Evolutionary conservation across 2,888 invertebrate genomes (phyloP).

Genomic region (Heteromyza rotundicornis): DNA sequence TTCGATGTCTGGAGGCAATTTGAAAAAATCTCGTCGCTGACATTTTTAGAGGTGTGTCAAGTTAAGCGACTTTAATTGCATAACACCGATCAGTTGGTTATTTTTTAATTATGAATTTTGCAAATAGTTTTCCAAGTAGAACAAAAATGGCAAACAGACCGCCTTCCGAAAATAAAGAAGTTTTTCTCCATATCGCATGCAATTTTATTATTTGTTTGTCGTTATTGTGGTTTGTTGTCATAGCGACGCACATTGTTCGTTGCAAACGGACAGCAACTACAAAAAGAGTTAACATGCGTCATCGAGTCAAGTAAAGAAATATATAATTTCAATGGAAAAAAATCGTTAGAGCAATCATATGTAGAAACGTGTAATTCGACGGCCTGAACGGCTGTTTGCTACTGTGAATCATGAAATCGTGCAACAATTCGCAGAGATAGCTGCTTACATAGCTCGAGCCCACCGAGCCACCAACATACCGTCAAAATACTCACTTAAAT

Average conservation of each 20-base stretch:
- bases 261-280: no score
- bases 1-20: neutral
- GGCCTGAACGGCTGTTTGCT: neutral
- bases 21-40: neutral
- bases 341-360: neutral
- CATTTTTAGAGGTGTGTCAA: constrained; percentile 32
- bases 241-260: neutral
- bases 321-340: neutral
- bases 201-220: neutral
- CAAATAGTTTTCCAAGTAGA: no score
- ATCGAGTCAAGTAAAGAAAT: neutral
- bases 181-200: no score
- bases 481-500: neutral
- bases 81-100: no score
- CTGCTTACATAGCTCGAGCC: neutral
- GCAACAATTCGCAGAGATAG: neutral
- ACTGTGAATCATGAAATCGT: constrained; percentile 3
- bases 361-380: no score
- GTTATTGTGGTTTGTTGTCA: constrained; percentile 1
- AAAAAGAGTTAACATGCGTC: no score
- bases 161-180: no score
- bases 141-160: no score
- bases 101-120: no score
- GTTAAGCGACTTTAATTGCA: constrained; percentile 34
- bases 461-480: neutral